These are phyloP conservation scores for Nymphicus hollandicus DNA, from an alignment of 2,113 vertebrate genomes.

Conservation along the genomic window DNA sequence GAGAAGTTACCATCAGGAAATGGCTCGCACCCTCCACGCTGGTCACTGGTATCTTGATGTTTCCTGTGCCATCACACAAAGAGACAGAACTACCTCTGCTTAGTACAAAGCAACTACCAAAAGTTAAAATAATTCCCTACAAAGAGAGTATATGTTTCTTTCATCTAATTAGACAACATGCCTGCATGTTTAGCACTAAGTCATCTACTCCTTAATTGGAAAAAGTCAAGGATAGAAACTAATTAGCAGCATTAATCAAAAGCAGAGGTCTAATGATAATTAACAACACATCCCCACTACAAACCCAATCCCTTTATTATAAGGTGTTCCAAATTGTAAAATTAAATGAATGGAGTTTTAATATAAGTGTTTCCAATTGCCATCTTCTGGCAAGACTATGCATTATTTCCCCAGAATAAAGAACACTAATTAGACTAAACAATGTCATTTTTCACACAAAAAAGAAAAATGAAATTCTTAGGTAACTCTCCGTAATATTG, in stretches of 20 bases:
- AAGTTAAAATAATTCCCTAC: constrained; percentile 63
- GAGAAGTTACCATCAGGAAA: not conserved
- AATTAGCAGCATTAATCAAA: constrained; percentile 75
- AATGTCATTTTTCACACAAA: not conserved
- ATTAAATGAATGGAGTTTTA: not conserved
- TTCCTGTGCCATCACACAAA: not conserved
- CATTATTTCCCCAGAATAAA: not conserved
- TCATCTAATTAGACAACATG: constrained; percentile 70
- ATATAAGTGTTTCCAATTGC: not conserved
- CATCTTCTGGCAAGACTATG: not conserved
- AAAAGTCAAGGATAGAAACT: constrained; percentile 74
- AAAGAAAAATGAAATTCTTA: not conserved
- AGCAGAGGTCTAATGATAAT: constrained; percentile 72
- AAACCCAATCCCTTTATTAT: constrained; percentile 20
- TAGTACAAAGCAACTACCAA: not conserved
- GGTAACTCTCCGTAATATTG: not conserved
- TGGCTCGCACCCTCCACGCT: not conserved
- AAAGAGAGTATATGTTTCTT: constrained; percentile 41
- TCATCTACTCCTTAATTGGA: constrained; percentile 70
- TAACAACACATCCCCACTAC: constrained; percentile 52
- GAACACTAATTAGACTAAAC: not conserved
- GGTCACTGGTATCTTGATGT: not conserved
- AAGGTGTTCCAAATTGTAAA: not conserved
- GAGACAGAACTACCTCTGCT: not conserved
- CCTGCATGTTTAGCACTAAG: constrained; percentile 70